Evolutionary conservation across 1,140 invertebrate species (phyloP), one percentile per base, ranked within the genome.

Genomic region (Lysiphlebus fabarum): DNA sequence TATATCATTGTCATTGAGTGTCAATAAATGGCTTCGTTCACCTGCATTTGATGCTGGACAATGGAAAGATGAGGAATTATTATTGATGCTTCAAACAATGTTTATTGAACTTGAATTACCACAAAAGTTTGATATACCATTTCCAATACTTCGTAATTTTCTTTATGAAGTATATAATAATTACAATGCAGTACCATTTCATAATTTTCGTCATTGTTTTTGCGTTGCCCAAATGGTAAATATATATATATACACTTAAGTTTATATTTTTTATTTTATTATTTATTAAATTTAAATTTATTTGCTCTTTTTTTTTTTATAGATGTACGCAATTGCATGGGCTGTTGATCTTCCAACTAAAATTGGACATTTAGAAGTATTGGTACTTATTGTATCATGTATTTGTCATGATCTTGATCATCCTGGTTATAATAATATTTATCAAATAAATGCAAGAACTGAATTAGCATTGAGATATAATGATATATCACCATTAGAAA

Each of bases 331-430:
- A n/a, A 87, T 93, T 64, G 84, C 85, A n/a, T 89, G 87, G 80
- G 83, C 85, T 59, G 87, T 87, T 59, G 83, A 90, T 67, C 77
- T 93, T 9, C 82, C 84, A 49, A 81, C 82, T 40, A 84, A 85
- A 64, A 84, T 93, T 59, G 86, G 87, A 17, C 82, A 89, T 45
- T 82, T 92, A 56, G 91, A 93, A 75, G 85, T 90, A 43, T 81
- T 91, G 9, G 86, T 93, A 45, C 77, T 94, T 38, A 82, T 94
- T 36, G 89, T 90, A 11, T 91, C 91, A 8, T 91, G 88, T 72
- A 90, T 94, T 42, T 93, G 91, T 69, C 93, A 96, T 74, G 93
- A 96, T 77, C 79, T 95, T 33, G 92, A 95, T 73, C 93, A 96
- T 83, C 93, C 93, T 6, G 93, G 93, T 36, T 92, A 91, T 71